Evolutionary conservation across 2,888 invertebrate genomes (phyloP).

Genomic region (Callyntrura guangdongensis): DNA sequence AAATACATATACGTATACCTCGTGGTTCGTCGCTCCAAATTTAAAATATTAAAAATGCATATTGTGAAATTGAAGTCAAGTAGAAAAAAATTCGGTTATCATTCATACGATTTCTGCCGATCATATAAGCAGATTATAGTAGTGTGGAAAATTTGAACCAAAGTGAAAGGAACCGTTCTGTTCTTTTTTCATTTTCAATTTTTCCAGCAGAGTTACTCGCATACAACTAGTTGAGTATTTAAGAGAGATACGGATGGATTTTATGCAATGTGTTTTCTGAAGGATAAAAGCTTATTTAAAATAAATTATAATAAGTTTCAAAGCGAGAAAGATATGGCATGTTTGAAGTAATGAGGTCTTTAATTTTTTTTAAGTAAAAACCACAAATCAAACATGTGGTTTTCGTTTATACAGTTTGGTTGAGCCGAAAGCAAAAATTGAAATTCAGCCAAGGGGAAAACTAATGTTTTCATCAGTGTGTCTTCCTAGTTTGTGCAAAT

Average conservation of each 20-base stretch:
- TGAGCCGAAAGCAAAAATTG: conserved; percentile 13
- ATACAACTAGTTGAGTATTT: neutral
- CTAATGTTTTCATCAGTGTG: neutral
- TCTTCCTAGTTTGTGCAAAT: neutral
- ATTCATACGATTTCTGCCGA: too few relatives aligned
- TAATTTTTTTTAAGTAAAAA: neutral
- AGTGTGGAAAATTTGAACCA: neutral
- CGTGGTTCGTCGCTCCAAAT: too few relatives aligned
- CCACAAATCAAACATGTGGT: conserved; percentile 4
- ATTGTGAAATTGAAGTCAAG: neutral
- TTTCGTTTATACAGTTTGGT: neutral
- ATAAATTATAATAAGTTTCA: neutral
- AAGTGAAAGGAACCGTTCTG: neutral
- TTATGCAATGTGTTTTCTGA: neutral
- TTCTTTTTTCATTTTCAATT: conserved; percentile 1
- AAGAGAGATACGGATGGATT: neutral
- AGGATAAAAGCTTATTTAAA: conserved; percentile 16
- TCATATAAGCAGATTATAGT: neutral
- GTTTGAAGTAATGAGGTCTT: neutral
- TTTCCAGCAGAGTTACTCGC: neutral
- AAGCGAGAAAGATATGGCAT: neutral
- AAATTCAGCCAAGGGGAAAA: neutral
- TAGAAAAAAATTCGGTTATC: too few relatives aligned
- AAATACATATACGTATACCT: too few relatives aligned
- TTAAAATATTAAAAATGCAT: neutral